Percentiles rank a stretch among this genome's conserved stretches.
phyloP scores from a whole-genome alignment of 2,888 invertebrate genomes.

The Andrena fulva region DNA sequence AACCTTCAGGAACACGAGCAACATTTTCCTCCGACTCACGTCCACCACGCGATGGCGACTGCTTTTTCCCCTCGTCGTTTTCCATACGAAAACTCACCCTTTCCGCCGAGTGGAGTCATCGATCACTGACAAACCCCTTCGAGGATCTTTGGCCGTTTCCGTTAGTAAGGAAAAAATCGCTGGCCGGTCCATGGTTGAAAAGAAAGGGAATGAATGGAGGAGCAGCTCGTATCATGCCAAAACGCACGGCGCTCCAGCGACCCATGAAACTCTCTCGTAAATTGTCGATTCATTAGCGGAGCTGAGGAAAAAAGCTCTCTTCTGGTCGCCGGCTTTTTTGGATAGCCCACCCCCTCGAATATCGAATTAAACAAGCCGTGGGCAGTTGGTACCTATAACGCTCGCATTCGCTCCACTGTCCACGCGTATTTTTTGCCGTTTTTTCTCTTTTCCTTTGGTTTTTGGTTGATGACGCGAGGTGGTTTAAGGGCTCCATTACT shows the following conservation, averaged over 20 bases:
- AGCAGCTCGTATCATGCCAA: conserved; percentile 53
- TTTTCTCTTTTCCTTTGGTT: conserved; percentile 14
- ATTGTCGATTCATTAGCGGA: conserved; percentile 78
- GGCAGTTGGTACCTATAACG: conserved; percentile 54
- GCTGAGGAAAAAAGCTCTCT: conserved; percentile 59
- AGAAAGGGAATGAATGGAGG: conserved; percentile 29
- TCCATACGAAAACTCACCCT: conserved; percentile 36
- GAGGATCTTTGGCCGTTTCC: conserved; percentile 49
- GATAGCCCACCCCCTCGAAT: conserved; percentile 64
- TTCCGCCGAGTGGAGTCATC: conserved; percentile 43
- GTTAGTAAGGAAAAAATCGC: conserved; percentile 42
- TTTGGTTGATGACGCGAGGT: background rate
- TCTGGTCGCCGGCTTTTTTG: conserved; percentile 56
- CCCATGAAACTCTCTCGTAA: conserved; percentile 78
- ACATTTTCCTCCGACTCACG: conserved; percentile 14
- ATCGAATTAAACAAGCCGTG: conserved; percentile 78
- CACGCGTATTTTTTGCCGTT: conserved; percentile 4
- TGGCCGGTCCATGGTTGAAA: conserved; percentile 27
- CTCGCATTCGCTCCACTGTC: conserved; percentile 35
- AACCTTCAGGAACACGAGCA: conserved; percentile 2
- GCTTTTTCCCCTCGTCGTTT: conserved; percentile 28
- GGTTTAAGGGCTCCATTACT: background rate
- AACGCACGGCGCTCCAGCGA: conserved; percentile 62
- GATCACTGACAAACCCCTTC: conserved; percentile 67
- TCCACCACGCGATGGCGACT: background rate